A percentile compares a stretch with the other conserved stretches of the same genome.
Conservation (phyloP, 2,888 invertebrate species). For the Ctena decussata region DNA sequence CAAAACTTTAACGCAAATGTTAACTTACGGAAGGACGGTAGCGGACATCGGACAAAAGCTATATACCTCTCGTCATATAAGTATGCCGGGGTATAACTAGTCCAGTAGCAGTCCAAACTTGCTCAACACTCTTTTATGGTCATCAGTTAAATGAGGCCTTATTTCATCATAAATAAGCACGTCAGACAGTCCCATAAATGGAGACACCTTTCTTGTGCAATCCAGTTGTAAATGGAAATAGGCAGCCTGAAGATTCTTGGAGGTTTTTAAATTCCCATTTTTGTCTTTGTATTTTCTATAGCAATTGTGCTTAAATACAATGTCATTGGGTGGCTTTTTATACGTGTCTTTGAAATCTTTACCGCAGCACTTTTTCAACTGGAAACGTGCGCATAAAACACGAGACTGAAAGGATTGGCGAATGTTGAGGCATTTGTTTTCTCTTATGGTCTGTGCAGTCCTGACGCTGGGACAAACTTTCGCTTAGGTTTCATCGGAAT, state of each 20-base stretch:
- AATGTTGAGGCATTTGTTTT: too few relatives aligned
- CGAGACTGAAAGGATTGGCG: too few relatives aligned
- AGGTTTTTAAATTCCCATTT: background rate
- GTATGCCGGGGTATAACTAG: too few relatives aligned
- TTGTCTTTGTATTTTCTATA: background rate
- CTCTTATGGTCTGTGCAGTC: too few relatives aligned
- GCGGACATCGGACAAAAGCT: too few relatives aligned
- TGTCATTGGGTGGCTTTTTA: background rate
- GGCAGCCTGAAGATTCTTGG: background rate
- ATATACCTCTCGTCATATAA: too few relatives aligned
- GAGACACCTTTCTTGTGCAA: background rate
- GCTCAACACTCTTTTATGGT: background rate
- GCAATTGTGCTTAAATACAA: background rate
- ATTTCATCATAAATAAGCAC: background rate
- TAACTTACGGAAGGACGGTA: too few relatives aligned
- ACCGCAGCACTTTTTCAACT: slow-evolving; percentile 5
- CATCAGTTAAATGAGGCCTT: background rate
- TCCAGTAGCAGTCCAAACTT: background rate
- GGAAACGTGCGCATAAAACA: too few relatives aligned
- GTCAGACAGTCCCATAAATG: background rate
- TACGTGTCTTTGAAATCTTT: background rate
- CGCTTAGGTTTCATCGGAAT: too few relatives aligned
- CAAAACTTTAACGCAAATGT: too few relatives aligned
- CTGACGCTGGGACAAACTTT: too few relatives aligned
- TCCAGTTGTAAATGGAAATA: background rate